These are phyloP conservation scores for Scaptomyza flava DNA, from an alignment of 2,888 invertebrate genomes.

Conservation along the genomic window DNA sequence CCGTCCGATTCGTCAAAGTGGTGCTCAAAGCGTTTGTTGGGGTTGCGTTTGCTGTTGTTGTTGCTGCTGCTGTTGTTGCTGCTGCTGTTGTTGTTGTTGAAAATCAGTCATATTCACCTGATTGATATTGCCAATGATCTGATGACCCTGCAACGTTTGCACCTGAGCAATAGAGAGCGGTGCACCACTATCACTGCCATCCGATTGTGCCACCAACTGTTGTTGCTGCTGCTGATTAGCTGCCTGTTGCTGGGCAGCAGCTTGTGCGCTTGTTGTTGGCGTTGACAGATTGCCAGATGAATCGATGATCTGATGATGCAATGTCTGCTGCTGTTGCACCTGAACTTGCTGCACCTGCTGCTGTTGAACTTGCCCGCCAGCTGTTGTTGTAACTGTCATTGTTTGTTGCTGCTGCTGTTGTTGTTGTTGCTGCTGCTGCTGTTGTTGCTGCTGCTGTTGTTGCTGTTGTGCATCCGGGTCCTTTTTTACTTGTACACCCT, in stretches of 20 bases:
- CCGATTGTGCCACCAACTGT: constrained; percentile 84
- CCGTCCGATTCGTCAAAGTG: constrained; percentile 51
- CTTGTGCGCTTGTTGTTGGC: constrained; percentile 75
- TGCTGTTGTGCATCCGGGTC: constrained; percentile 84
- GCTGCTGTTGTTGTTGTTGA: constrained; percentile 74
- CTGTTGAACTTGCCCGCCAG: constrained; percentile 72
- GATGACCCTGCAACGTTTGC: constrained; percentile 84
- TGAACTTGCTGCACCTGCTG: constrained; percentile 76
- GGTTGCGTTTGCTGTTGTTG: constrained; percentile 58
- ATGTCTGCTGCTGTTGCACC: constrained; percentile 71
- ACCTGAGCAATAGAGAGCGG: constrained; percentile 84
- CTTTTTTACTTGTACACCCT: constrained; percentile 84
- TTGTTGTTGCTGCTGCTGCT: constrained; percentile 71
- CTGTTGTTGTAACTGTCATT: constrained; percentile 61
- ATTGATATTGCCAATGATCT: constrained; percentile 84
- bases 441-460: constrained; percentile 62
- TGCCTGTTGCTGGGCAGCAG: constrained; percentile 72
- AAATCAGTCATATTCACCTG: constrained; percentile 85
- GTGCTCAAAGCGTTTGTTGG: constrained; percentile 69
- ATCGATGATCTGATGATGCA: constrained; percentile 84
- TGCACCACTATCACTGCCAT: constrained; percentile 84
- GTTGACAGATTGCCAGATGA: constrained; percentile 83
- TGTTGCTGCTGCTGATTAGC: constrained; percentile 64
- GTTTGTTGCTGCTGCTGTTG: constrained; percentile 64
- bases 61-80: constrained; percentile 50